Evolutionary conservation across 2,797 vertebrate species (phyloP).

Genomic region (Hapalemur alaotrensis): DNA sequence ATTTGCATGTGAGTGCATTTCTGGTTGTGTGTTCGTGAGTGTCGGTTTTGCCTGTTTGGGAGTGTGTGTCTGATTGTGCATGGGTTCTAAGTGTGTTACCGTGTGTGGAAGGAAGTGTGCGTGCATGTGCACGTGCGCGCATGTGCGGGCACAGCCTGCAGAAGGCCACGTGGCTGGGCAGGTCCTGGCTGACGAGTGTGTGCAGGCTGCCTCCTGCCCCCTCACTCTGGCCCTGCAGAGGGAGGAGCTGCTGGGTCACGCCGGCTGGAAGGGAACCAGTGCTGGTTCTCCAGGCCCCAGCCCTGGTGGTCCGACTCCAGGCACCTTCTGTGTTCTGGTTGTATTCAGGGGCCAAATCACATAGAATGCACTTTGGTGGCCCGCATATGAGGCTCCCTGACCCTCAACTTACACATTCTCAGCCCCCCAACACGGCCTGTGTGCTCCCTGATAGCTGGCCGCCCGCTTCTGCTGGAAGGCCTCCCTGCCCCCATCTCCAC

Average conservation of each 20-base stretch:
- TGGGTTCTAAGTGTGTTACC: not conserved
- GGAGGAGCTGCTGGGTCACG: not conserved
- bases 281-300: not conserved
- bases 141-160: not conserved
- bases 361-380: not conserved
- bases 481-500: fast-evolving
- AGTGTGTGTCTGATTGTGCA: not conserved
- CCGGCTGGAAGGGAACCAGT: not conserved
- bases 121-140: fast-evolving
- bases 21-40: not conserved
- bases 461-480: not conserved
- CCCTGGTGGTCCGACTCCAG: not conserved
- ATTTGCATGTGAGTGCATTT: not conserved
- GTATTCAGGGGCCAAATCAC: no score
- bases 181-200: not conserved
- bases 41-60: no score
- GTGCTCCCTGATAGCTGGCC: not conserved
- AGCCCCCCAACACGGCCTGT: not conserved
- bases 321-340: not conserved
- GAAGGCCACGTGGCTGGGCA: not conserved
- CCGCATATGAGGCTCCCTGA: no score
- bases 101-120: not conserved
- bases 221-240: not conserved
- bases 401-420: not conserved
- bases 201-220: not conserved